A percentile compares a stretch with the other conserved stretches of the same genome.
phyloP scores from a whole-genome alignment of 2,888 invertebrate species.

The Peribatodes rhomboidaria region DNA sequence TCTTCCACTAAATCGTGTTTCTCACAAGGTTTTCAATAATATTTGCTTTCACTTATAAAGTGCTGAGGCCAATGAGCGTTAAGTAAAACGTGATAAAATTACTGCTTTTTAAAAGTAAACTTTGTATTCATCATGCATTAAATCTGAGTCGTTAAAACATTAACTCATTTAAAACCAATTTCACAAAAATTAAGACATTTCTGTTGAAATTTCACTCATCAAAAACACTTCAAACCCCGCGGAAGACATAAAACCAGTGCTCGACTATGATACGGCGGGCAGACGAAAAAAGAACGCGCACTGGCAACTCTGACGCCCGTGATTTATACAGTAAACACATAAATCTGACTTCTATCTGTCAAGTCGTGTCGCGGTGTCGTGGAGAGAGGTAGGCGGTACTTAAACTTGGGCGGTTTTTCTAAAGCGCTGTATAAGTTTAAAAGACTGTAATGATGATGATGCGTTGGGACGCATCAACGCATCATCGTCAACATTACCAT shows the following conservation, averaged over 20 bases:
- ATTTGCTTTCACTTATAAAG: too few relatives aligned
- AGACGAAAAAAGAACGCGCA: conserved; percentile 75
- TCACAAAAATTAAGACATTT: conserved; percentile 19
- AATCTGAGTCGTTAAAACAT: conserved; percentile 1
- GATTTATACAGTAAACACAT: conserved; percentile 87
- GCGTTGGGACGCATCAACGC: too few relatives aligned
- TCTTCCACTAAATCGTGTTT: too few relatives aligned
- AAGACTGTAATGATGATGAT: too few relatives aligned
- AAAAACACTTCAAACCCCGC: conserved; percentile 51
- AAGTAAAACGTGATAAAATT: too few relatives aligned
- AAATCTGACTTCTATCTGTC: conserved; percentile 86
- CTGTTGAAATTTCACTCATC: conserved; percentile 34
- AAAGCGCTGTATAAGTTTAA: not conserved
- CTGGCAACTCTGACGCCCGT: conserved; percentile 68
- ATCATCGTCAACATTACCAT: too few relatives aligned
- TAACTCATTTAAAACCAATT: conserved; percentile 24
- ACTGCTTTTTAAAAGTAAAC: too few relatives aligned
- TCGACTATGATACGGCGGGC: conserved; percentile 68
- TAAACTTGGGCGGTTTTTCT: not conserved
- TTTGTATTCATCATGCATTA: not conserved
- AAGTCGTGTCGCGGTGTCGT: conserved; percentile 50
- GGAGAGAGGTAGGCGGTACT: conserved; percentile 5
- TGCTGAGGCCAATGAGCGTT: too few relatives aligned
- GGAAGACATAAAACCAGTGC: conserved; percentile 70
- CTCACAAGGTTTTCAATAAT: too few relatives aligned